phyloP scores from a whole-genome alignment of 2,888 invertebrate genomes.

The Synanthedon formicaeformis region DNA sequence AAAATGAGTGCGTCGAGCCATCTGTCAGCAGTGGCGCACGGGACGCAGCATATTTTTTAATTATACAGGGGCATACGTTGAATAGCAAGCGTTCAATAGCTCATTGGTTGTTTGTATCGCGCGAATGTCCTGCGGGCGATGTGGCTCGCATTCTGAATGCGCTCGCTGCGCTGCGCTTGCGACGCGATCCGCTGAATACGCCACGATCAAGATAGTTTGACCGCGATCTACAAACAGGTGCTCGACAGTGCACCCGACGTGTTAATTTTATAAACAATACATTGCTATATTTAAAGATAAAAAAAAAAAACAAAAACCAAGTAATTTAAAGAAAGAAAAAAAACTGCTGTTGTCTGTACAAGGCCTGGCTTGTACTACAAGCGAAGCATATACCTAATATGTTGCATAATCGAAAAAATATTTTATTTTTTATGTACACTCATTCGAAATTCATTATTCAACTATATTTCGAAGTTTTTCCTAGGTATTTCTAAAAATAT shows the following conservation, averaged over 20 bases:
- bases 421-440: no score
- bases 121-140: constrained; percentile 44
- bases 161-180: constrained; percentile 8
- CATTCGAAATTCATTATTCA: no score
- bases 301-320: no score
- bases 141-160: constrained; percentile 44
- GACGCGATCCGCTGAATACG: constrained; percentile 12
- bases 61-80: constrained; percentile 44
- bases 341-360: no score
- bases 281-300: neutral
- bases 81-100: constrained; percentile 39
- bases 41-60: constrained; percentile 53
- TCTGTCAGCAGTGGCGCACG: constrained; percentile 39
- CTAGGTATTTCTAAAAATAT: no score
- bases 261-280: constrained; percentile 1
- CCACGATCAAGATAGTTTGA: constrained; percentile 49
- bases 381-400: no score
- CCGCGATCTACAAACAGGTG: constrained; percentile 63
- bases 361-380: no score
- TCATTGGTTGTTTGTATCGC: constrained; percentile 20
- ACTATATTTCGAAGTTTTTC: no score
- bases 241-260: constrained; percentile 16
- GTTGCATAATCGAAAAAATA: no score
- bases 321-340: no score
- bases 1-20: constrained; percentile 40